Conservation (phyloP, 2,797 vertebrate genomes). For the Macropodus opercularis region DNA sequence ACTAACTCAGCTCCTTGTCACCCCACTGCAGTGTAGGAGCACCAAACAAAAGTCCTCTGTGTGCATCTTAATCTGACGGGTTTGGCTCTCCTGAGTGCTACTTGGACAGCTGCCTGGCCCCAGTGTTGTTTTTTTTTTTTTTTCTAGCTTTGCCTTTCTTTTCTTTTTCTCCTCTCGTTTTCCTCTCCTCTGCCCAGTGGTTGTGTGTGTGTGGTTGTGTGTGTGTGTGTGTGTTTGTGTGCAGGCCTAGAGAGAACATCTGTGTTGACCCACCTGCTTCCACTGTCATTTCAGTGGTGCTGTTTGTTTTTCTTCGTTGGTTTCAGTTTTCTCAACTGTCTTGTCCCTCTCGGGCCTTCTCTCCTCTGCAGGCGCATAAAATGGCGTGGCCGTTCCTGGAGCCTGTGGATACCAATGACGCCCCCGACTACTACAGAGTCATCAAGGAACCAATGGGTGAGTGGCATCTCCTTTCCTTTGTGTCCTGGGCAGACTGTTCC, state of each 20-base stretch:
- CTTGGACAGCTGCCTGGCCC: conserved; percentile 66
- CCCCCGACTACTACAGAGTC: conserved; percentile 96
- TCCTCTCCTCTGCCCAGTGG: conserved; percentile 24
- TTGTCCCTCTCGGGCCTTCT: conserved; percentile 15
- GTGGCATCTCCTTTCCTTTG: too few relatives aligned
- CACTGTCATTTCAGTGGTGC: conserved; percentile 56
- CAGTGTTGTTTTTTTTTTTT: too few relatives aligned
- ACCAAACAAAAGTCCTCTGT: conserved; percentile 73
- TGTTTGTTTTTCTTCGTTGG: conserved; percentile 67
- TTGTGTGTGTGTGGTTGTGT: conserved; percentile 8
- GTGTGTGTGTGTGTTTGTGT: background rate
- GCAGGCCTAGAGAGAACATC: conserved; percentile 59
- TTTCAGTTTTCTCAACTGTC: conserved; percentile 62
- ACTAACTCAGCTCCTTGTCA: conserved; percentile 23
- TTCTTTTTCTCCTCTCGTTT: conserved; percentile 22
- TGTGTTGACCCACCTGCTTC: conserved; percentile 81
- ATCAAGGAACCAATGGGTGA: conserved; percentile 99
- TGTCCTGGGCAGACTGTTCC: too few relatives aligned
- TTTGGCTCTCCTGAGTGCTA: conserved; percentile 44
- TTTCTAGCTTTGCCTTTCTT: conserved; percentile 32
- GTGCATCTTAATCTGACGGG: conserved; percentile 72
- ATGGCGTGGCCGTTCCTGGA: conserved; percentile 99
- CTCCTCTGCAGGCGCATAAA: conserved; percentile 88
- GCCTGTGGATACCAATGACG: conserved; percentile 95
- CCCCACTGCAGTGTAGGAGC: conserved; percentile 31